These are phyloP conservation scores for Chrysolina americana DNA, from an alignment of 2,888 invertebrate species.

Conservation along the genomic window DNA sequence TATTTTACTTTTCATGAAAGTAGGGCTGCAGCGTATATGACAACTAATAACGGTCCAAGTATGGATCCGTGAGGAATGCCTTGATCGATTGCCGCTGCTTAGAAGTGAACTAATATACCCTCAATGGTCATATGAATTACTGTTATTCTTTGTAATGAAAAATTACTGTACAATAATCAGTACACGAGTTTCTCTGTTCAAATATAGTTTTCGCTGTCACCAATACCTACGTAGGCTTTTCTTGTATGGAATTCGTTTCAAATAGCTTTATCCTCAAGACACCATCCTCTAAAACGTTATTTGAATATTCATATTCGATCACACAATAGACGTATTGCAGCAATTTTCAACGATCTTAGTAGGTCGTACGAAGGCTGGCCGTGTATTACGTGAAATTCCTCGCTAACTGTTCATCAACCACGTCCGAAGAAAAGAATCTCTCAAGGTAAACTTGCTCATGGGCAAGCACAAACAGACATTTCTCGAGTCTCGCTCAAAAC, in stretches of 20 bases:
- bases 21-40: no score
- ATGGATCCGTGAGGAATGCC: no score
- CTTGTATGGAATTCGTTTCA: not conserved
- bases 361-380: constrained; percentile 34
- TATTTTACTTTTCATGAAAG: no score
- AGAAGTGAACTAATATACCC: no score
- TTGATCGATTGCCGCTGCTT: no score
- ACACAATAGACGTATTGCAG: not conserved
- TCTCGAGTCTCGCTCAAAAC: constrained; percentile 31
- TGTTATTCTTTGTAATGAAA: no score
- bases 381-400: constrained; percentile 40
- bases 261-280: not conserved
- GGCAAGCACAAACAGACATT: constrained; percentile 37
- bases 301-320: not conserved
- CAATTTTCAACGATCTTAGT: constrained; percentile 14
- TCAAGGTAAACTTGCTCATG: constrained; percentile 45
- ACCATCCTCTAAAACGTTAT: not conserved
- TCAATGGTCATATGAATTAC: no score
- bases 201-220: no score
- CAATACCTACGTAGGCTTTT: no score
- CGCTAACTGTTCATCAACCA: constrained; percentile 44
- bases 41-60: no score
- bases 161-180: no score
- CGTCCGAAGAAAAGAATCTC: constrained; percentile 42
- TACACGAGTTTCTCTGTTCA: no score